Conservation (phyloP, 2,113 vertebrate genomes). For the Bujurquina vittata region DNA sequence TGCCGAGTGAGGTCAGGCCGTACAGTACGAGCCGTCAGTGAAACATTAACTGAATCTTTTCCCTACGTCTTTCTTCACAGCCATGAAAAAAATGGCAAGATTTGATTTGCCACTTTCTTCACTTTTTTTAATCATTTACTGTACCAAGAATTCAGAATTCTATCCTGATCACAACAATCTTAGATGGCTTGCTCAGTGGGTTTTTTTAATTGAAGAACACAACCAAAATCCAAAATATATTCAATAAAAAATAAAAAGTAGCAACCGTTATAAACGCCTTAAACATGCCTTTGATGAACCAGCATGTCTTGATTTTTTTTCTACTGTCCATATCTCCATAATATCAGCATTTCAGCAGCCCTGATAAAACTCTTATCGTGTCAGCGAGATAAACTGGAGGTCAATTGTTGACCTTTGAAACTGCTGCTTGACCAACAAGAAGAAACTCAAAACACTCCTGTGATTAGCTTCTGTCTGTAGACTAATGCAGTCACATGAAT, state of each 20-base stretch:
- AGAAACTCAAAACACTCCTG: background rate
- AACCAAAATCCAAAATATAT: background rate
- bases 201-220: too few species aligned
- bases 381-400: background rate
- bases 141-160: background rate
- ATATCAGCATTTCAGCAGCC: background rate
- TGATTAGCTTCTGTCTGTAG: background rate
- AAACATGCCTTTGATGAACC: background rate
- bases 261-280: background rate
- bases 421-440: background rate
- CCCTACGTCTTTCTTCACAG: background rate
- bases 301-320: background rate
- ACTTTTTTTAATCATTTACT: background rate
- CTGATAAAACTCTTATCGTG: background rate
- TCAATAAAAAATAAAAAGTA: background rate
- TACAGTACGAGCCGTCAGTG: slow-evolving; percentile 20
- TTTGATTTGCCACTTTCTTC: background rate
- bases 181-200: background rate
- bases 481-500: background rate
- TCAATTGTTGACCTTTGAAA: slow-evolving; percentile 8
- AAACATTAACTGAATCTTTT: slow-evolving; percentile 65
- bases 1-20: slow-evolving; percentile 9
- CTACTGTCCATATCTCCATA: background rate
- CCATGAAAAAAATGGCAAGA: background rate
- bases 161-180: background rate